Base-by-base conservation (phyloP, 2,113 vertebrate genomes). In the Chrysemys picta region DNA sequence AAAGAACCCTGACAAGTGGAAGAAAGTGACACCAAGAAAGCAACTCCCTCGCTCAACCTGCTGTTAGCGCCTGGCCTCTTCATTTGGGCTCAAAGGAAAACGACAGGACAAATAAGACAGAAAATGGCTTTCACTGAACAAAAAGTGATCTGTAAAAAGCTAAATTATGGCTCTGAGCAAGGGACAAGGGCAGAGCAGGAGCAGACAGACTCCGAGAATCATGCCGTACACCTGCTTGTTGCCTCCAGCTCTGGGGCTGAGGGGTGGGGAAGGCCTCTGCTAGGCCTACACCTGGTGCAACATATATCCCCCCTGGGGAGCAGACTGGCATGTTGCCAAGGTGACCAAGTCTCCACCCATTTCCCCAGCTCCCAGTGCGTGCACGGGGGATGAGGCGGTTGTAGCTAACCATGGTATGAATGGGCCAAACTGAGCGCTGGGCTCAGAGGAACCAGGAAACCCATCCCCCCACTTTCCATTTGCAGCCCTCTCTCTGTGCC, bases 401-500 rank as follows among this genome's bases (percentile, higher is more conserved):
- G 13, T 50, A 0, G 1, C 14, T 17, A 49, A 75, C 5, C 0
- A 0, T 2, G 50, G 53, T 13, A 62, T 0, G 1, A 54, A 5
- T 1, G 88, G 0, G 0, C 10, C 13, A 1, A 0, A 4, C 7
- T 16, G 82, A 79, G 69, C 19, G 29, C 5, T 22, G 52, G 2
- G 10, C 83, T 53, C 21, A 1, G 53, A 10, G 76, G 35, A 49
- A 2, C 83, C 2, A 12, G 53, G 85, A 50, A 47, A 1, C 82
- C 11, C 75, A 6, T 24, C 59, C 2, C 22, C 0, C 16, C 22
- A 35, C 1, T 0, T 54, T 49, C 24, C 38, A 42, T 49, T 7
- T 1, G 59, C 4, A 76, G 85, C 1, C 1, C 21, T 12, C 82
- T 47, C 57, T 0, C 0, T 17, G 6, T 11, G 80, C 31, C 88